These are phyloP conservation scores for Listronotus oregonensis DNA, from an alignment of 1,140 invertebrate species.

Conservation along the genomic window DNA sequence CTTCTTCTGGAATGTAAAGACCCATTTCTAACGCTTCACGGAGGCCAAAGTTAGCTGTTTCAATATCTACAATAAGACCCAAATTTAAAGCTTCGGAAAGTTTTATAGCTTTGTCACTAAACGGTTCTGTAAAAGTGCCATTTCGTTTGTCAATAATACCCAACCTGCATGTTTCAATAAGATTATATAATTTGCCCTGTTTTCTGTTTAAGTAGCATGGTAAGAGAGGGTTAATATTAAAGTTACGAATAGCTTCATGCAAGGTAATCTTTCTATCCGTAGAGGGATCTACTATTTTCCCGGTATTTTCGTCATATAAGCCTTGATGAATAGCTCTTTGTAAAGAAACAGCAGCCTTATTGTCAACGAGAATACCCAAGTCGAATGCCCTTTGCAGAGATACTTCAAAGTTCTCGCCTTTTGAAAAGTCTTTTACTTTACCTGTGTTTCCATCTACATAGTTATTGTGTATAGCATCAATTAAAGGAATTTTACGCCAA, in stretches of 20 bases:
- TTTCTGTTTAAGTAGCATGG: constrained; percentile 81
- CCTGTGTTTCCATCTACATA: constrained; percentile 76
- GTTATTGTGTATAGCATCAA: constrained; percentile 75
- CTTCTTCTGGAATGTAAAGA: constrained; percentile 74
- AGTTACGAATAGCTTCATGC: constrained; percentile 81
- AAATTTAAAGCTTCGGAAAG: constrained; percentile 74
- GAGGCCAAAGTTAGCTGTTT: constrained; percentile 78
- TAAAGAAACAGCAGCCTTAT: constrained; percentile 79
- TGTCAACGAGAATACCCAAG: constrained; percentile 78
- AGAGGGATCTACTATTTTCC: constrained; percentile 80
- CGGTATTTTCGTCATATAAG: constrained; percentile 77
- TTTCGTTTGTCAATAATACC: constrained; percentile 82
- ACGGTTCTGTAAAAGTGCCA: constrained; percentile 77
- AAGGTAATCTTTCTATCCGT: constrained; percentile 78
- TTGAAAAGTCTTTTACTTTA: constrained; percentile 69
- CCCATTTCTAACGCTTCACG: constrained; percentile 84
- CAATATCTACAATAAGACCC: constrained; percentile 83
- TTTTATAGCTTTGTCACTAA: constrained; percentile 67
- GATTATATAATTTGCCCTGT: constrained; percentile 68
- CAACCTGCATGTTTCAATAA: constrained; percentile 77
- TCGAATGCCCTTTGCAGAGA: constrained; percentile 81
- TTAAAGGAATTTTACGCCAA: constrained; percentile 74
- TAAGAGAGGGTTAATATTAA: constrained; percentile 76
- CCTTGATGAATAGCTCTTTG: constrained; percentile 87
- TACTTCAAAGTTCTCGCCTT: constrained; percentile 68